Percentiles rank a stretch among this genome's conserved stretches.
Conservation (phyloP, 2,797 vertebrate genomes). For the Holocentrus rufus region DNA sequence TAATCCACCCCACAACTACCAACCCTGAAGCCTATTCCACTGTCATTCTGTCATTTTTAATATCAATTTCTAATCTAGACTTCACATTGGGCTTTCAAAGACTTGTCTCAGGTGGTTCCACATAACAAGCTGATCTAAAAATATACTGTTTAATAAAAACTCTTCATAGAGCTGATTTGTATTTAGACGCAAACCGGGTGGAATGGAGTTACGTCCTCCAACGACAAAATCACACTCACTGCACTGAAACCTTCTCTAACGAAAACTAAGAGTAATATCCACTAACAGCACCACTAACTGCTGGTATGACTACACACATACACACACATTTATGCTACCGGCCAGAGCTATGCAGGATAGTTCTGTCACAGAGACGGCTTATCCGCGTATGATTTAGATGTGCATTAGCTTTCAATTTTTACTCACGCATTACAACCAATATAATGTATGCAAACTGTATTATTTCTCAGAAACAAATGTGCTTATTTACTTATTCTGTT, state of each 20-base stretch:
- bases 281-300: conserved; percentile 40
- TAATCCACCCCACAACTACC: neutral
- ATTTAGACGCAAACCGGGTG: neutral
- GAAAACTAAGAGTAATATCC: conserved; percentile 3
- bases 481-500: neutral
- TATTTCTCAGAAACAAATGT: conserved; percentile 29
- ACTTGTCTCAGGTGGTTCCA: neutral
- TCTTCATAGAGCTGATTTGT: neutral
- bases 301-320: conserved; percentile 29
- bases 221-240: conserved; percentile 7
- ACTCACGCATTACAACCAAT: conserved; percentile 20
- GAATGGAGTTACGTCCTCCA: conserved; percentile 5
- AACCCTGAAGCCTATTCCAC: neutral
- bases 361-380: neutral
- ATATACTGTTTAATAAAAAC: neutral
- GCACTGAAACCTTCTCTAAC: conserved; percentile 4
- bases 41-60: conserved; percentile 1
- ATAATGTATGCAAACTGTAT: conserved; percentile 51
- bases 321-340: neutral
- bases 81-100: neutral
- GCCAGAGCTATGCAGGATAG: conserved; percentile 11
- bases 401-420: conserved; percentile 2
- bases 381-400: conserved; percentile 18
- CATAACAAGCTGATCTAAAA: conserved; percentile 5
- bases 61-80: neutral